Base-by-base conservation (phyloP, 1,140 invertebrate species). In the Lethocerus indicus region DNA sequence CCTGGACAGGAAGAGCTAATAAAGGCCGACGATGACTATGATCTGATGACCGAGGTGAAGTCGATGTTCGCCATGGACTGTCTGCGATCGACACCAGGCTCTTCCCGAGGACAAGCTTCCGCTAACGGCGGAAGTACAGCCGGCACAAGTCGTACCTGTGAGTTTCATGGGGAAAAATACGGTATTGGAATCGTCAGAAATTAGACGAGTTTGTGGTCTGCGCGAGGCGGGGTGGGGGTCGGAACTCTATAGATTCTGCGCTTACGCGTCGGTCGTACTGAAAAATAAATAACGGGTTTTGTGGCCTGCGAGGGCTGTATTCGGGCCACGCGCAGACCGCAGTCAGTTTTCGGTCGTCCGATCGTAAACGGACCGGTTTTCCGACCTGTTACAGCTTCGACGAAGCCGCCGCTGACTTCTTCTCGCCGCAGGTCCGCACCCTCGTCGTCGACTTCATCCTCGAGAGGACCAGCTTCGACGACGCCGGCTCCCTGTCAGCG, bases 401-500 rank as follows among this genome's bases (percentile, higher is more conserved):
- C 61, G 75, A 83, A 16, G 67, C 78, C 43, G 70, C 80, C 2
- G 71, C 80, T 16, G 78, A 81, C 43, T 94, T 95, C 64, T 94
- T 94, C 64, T 83, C 81, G 12, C 74, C 83, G 2, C 78, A 85
- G 3, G 82, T 89, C 49, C 74, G 87, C 40, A 87, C 87, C 23
- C 71, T 86, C 45, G 86, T 96, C 41, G 81, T 92, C 0, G 86
- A 94, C 63, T 94, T 92, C 63, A 90, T 95, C 57, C 67, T 95
- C 52, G 81, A 90, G 62, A 71, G 90, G 36, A 88, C 90, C 63
- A 75, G 76, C 57, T 94, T 89, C 63, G 73, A 75, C 2, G 66
- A 76, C 7, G 70, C n/a, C n/a, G n/a, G 74, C 40, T 58, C 61
- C 6, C 60, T 67, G 16, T 76, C 83, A 58, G 74, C 80, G 60